Percentiles rank a stretch among this genome's conserved stretches.
These are phyloP conservation scores for Pherbina coryleti DNA, from an alignment of 2,888 invertebrate genomes.

Conservation along the genomic window DNA sequence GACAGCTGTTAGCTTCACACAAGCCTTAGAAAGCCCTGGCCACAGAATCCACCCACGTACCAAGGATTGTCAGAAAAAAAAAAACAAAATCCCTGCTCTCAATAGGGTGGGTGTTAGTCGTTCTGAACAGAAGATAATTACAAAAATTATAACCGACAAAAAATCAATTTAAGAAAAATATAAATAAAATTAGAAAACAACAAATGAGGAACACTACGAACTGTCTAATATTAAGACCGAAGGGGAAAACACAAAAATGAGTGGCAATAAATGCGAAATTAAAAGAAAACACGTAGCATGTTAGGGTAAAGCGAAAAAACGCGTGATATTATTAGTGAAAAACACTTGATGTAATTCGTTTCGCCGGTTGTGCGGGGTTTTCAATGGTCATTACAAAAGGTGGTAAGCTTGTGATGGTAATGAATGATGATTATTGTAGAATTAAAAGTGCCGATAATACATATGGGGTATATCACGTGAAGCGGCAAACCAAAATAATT, in stretches of 20 bases:
- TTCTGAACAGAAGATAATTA: slow-evolving; percentile 32
- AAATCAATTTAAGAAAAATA: slow-evolving; percentile 44
- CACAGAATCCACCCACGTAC: slow-evolving; percentile 18
- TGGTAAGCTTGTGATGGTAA: too few species aligned
- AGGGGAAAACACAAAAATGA: background rate
- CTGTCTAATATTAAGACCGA: background rate
- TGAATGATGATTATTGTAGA: too few species aligned
- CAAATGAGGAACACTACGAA: slow-evolving; percentile 27
- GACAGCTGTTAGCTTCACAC: slow-evolving; percentile 31
- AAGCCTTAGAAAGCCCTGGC: background rate
- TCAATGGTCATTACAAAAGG: too few species aligned
- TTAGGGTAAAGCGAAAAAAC: slow-evolving; percentile 44
- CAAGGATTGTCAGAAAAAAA: background rate
- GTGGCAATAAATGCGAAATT: slow-evolving; percentile 38
- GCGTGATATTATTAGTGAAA: slow-evolving; percentile 58
- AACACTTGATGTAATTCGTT: slow-evolving; percentile 63
- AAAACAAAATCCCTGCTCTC: background rate
- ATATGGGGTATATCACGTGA: too few species aligned
- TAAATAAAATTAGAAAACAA: slow-evolving; percentile 29
- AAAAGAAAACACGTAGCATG: slow-evolving; percentile 46
- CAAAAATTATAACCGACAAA: slow-evolving; percentile 40
- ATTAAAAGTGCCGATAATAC: too few species aligned
- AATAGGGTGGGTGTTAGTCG: background rate
- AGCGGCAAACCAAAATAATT: too few species aligned
- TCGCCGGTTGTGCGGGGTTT: slow-evolving; percentile 31